phyloP scores from a whole-genome alignment of 2,797 vertebrate genomes.

The Sebastes trivittatus region DNA sequence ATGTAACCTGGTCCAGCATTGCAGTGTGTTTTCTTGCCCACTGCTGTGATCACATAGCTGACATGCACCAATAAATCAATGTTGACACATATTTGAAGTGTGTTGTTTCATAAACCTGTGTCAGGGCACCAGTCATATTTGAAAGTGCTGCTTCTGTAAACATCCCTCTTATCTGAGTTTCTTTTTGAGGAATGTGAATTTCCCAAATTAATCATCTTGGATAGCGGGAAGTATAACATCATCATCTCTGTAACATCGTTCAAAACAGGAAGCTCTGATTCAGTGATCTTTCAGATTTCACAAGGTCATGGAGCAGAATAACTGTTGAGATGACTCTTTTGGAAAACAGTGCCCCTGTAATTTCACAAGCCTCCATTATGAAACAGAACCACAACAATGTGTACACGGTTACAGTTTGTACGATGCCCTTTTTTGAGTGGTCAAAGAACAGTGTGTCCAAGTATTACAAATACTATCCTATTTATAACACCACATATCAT shows the following conservation, averaged over 20 bases:
- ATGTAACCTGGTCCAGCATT: not conserved
- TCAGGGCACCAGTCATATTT: not conserved
- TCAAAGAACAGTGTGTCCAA: not conserved
- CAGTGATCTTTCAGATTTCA: not conserved
- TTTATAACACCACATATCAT: too few species aligned
- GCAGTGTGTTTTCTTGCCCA: not conserved
- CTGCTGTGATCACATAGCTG: not conserved
- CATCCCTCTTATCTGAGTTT: not conserved
- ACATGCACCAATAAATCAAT: not conserved
- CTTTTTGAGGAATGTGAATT: slow-evolving; percentile 1
- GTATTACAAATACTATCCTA: too few species aligned
- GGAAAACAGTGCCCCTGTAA: slow-evolving; percentile 20
- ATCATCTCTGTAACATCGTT: rapidly evolving
- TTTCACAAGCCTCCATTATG: slow-evolving; percentile 31
- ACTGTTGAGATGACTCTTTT: not conserved
- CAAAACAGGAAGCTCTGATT: slow-evolving; percentile 46
- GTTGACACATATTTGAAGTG: not conserved
- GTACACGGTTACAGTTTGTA: not conserved
- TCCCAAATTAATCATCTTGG: slow-evolving; percentile 7
- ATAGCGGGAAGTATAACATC: not conserved
- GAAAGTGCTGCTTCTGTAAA: not conserved
- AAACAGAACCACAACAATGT: slow-evolving; percentile 18
- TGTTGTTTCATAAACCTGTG: not conserved
- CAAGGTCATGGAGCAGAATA: not conserved
- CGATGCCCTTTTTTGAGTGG: not conserved